phyloP scores from a whole-genome alignment of 2,797 vertebrate genomes.

The Rhincodon typus region DNA sequence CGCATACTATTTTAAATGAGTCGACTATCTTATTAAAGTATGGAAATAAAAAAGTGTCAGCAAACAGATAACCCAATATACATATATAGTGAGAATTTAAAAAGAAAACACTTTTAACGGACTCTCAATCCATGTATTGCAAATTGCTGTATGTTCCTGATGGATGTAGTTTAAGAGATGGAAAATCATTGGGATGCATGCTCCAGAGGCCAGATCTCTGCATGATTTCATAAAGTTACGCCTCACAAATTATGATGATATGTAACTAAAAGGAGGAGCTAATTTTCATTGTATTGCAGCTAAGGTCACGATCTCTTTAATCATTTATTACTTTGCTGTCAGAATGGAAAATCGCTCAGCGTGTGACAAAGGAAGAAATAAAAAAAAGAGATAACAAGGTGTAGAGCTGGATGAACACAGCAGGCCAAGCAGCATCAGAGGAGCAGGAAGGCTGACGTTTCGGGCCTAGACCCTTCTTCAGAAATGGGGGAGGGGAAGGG shows the following conservation, averaged over 20 bases:
- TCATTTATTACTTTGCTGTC: background rate
- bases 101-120: background rate
- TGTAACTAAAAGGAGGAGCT: background rate
- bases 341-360: background rate
- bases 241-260: background rate
- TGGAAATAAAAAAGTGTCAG: background rate
- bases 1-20: background rate
- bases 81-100: background rate
- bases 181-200: background rate
- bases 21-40: background rate
- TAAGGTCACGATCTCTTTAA: constrained; percentile 3
- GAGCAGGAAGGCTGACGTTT: too few species aligned
- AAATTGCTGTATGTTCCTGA: background rate
- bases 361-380: background rate
- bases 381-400: too few species aligned
- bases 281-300: background rate
- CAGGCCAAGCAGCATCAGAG: too few species aligned
- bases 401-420: too few species aligned
- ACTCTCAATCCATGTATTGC: background rate
- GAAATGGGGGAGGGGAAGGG: too few species aligned
- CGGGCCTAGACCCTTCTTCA: too few species aligned
- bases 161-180: background rate
- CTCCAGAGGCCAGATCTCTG: background rate
- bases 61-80: background rate
- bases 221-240: background rate